Evolutionary conservation across 2,888 invertebrate species (phyloP), one percentile per base, ranked within the genome.

Genomic region (Lasioglossum leucozonium): DNA sequence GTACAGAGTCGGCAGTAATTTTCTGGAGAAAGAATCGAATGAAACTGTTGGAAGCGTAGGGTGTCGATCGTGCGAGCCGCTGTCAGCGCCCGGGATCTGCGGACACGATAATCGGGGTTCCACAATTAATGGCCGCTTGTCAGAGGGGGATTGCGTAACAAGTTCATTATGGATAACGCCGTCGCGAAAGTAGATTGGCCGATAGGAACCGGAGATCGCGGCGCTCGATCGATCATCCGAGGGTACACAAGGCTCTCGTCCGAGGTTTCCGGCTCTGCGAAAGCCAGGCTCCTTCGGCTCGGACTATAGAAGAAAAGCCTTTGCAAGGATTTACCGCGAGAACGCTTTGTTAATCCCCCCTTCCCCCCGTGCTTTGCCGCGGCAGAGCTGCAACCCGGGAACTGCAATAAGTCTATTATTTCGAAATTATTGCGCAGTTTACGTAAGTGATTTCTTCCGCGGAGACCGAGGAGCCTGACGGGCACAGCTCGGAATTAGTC

Each of bases 51-150:
- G 44, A 44, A 13, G 44, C 0, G 3, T 44, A 10, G 44, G 55
- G 22, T n/a, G 55, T 55, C n/a, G 55, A 55, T 55, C 2, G 18
- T 67, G 34, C 69, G 71, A 40, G 26, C 16, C 18, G 44, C 77
- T 44, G 79, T 89, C 72, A 75, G 79, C 81, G 79, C 79, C 65
- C 77, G 82, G 83, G 76, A 89, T 85, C 81, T 72, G 55, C 67
- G 79, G 65, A 58, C 72, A 40, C 55, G 42, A 42, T 51, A 34
- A 67, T 67, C 37, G 22, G 22, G n/a, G 51, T 71, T 74, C 44
- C 37, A 80, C 82, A 85, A 88, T 88, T 85, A 88, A 89, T 81
- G 81, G 77, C 62, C 67, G 10, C 34, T 18, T 72, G 87, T 87
- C 85, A 73, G 42, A 69, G 22, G 26, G 26, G 67, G 81, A 89